Evolutionary conservation across 2,797 vertebrate species (phyloP).

Genomic region (Acridotheres tristis): DNA sequence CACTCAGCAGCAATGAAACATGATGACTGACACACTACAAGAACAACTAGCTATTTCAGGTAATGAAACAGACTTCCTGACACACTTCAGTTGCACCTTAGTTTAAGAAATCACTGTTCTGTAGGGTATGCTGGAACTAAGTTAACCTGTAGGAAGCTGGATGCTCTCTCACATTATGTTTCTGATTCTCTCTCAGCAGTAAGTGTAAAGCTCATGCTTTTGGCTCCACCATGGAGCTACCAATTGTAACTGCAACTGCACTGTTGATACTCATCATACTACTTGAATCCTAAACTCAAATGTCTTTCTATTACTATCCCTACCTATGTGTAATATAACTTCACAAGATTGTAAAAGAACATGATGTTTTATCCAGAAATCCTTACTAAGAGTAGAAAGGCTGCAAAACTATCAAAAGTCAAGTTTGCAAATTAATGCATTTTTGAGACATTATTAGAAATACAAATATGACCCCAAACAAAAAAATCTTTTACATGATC

Average conservation of each 20-base stretch:
- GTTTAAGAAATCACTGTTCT: constrained; percentile 5
- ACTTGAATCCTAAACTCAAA: not conserved
- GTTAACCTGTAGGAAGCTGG: constrained; percentile 14
- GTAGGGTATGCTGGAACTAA: not conserved
- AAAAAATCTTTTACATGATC: not conserved
- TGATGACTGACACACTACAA: not conserved
- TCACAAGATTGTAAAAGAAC: not conserved
- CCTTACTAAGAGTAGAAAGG: not conserved
- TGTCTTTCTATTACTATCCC: not conserved
- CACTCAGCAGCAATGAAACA: not conserved
- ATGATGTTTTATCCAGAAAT: not conserved
- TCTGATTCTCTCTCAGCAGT: constrained; percentile 17
- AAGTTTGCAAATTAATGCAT: not conserved
- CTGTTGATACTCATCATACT: not conserved
- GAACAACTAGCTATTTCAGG: not conserved
- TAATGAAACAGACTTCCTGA: constrained; percentile 7
- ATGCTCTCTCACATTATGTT: not conserved
- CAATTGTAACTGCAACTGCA: constrained; percentile 74
- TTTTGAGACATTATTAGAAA: constrained; percentile 13
- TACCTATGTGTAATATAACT: not conserved
- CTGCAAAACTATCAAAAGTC: not conserved
- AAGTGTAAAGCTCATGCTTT: constrained; percentile 72
- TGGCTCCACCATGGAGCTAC: constrained; percentile 79
- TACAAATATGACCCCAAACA: not conserved
- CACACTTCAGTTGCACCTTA: not conserved